These are phyloP conservation scores for Threskiornis aethiopicus DNA, from an alignment of 2,797 vertebrate species.

Conservation along the genomic window DNA sequence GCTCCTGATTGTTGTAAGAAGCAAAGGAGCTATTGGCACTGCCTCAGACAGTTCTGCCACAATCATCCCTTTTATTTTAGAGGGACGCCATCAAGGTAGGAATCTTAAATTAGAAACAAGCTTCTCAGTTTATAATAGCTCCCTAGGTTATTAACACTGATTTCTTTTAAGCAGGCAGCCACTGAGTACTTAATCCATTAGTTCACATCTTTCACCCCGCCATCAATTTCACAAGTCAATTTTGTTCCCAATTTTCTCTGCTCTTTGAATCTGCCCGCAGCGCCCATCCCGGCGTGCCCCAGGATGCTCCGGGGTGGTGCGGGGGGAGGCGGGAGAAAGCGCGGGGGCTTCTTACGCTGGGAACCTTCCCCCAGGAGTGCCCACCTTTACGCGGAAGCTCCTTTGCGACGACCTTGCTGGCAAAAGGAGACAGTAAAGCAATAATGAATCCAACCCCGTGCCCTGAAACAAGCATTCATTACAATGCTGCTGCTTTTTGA, in stretches of 20 bases:
- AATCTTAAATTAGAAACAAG: constrained; percentile 15
- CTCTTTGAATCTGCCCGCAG: not conserved
- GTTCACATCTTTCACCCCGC: not conserved
- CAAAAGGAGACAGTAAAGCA: not conserved
- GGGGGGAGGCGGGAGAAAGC: not conserved
- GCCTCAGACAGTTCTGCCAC: constrained; percentile 4
- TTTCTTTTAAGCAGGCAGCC: not conserved
- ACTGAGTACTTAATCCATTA: not conserved
- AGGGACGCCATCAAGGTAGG: not conserved
- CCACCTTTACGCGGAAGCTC: not conserved
- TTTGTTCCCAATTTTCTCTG: not conserved
- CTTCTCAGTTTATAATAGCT: not conserved
- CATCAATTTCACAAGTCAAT: not conserved
- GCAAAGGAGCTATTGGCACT: constrained; percentile 4
- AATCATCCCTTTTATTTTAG: not conserved
- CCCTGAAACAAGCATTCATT: not conserved
- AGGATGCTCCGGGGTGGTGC: not conserved
- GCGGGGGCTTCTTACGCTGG: not conserved
- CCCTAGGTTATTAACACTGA: not conserved
- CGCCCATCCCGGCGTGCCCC: not conserved
- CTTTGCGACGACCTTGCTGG: not conserved
- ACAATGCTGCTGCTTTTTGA: not conserved
- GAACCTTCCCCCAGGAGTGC: not conserved
- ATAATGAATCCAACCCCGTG: not conserved
- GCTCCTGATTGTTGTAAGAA: constrained; percentile 7